Conservation (phyloP, 1,140 invertebrate species). For the Phortica variegata region DNA sequence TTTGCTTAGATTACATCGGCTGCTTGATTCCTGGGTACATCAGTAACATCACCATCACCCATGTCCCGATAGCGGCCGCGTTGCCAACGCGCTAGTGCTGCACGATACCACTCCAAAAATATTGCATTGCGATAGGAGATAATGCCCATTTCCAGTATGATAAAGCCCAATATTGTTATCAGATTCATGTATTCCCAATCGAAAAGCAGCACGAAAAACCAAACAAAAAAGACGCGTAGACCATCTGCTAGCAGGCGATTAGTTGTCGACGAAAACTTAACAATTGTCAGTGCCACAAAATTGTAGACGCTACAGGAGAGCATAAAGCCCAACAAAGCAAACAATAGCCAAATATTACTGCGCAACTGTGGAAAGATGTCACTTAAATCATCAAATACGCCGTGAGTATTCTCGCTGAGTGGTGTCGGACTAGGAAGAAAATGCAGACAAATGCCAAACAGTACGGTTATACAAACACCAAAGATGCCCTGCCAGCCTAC, state of each 20-base stretch:
- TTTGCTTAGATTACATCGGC: slow-evolving; percentile 39
- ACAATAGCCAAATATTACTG: slow-evolving; percentile 56
- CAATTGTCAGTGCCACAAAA: slow-evolving; percentile 93
- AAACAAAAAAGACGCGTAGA: slow-evolving; percentile 86
- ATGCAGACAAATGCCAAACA: slow-evolving; percentile 82
- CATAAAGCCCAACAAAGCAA: slow-evolving; percentile 70
- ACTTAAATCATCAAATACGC: slow-evolving; percentile 81
- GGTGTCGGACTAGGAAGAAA: slow-evolving; percentile 74
- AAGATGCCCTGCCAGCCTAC: slow-evolving; percentile 94
- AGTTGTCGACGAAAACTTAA: slow-evolving; percentile 89
- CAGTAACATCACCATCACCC: slow-evolving; percentile 11
- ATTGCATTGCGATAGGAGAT: slow-evolving; percentile 75
- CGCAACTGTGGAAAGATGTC: slow-evolving; percentile 83
- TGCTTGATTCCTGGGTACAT: slow-evolving; percentile 34
- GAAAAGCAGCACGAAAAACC: slow-evolving; percentile 74
- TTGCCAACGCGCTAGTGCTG: slow-evolving; percentile 28
- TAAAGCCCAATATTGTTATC: slow-evolving; percentile 77
- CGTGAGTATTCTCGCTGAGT: slow-evolving; percentile 75
- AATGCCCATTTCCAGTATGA: slow-evolving; percentile 73
- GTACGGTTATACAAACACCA: slow-evolving; percentile 74
- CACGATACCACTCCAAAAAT: slow-evolving; percentile 54
- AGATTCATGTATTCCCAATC: slow-evolving; percentile 79
- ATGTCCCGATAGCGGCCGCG: slow-evolving; percentile 39
- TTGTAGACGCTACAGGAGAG: slow-evolving; percentile 96
- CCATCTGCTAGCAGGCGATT: slow-evolving; percentile 92